Evolutionary conservation across 2,113 vertebrate genomes (phyloP).

Genomic region (Sisor rabdophorus): DNA sequence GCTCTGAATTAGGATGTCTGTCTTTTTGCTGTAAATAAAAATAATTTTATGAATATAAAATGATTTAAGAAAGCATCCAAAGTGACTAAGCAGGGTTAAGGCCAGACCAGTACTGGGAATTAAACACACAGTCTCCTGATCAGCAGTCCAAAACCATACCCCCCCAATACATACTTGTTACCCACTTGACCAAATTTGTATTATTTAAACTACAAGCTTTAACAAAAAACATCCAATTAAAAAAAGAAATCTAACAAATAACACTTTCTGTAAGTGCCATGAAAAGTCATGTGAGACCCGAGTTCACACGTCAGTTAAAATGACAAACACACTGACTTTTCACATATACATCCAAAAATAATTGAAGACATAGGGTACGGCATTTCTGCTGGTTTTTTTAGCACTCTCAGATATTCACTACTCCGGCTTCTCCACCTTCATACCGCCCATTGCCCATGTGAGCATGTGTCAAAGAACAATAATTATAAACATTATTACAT

Average conservation of each 20-base stretch:
- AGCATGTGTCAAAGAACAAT: conserved; percentile 59
- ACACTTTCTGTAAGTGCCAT: neutral
- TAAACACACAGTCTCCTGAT: neutral
- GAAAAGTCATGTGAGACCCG: neutral
- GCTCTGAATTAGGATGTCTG: no score
- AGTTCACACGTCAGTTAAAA: neutral
- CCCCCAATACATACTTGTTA: neutral
- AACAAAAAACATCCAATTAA: neutral
- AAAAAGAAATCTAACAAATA: neutral
- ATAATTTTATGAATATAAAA: no score
- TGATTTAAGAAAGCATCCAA: neutral
- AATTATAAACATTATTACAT: no score
- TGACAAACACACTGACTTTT: neutral
- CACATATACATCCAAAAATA: neutral
- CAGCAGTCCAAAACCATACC: no score
- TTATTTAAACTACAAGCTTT: neutral
- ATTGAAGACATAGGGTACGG: conserved; percentile 53
- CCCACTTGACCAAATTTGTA: neutral
- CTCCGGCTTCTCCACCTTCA: conserved; percentile 24
- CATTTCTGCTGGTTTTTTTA: conserved; percentile 52
- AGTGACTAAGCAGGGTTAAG: neutral
- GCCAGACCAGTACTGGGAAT: neutral
- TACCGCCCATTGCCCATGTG: conserved; percentile 2
- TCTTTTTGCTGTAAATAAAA: no score
- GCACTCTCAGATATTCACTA: conserved; percentile 43